phyloP scores from a whole-genome alignment of 2,113 vertebrate species.

The Ammodramus savannarum region DNA sequence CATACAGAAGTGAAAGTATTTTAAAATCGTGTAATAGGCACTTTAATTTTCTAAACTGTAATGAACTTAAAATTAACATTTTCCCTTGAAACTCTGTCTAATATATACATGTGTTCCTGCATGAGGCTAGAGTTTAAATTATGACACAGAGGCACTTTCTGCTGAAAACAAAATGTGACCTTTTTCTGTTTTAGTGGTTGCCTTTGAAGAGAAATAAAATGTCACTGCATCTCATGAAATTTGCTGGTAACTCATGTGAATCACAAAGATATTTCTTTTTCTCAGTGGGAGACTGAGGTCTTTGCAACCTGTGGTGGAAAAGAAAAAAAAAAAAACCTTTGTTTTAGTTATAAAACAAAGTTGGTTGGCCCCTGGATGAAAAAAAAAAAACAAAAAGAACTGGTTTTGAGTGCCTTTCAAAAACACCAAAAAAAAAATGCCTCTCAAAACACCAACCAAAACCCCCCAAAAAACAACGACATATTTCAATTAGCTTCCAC shows the following conservation, averaged over 20 bases:
- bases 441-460: neutral
- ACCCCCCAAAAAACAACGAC: neutral
- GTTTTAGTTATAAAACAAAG: neutral
- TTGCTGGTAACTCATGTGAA: neutral
- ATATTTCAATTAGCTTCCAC: neutral
- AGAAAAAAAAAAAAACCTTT: neutral
- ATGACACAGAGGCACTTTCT: neutral
- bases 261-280: neutral
- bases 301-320: neutral
- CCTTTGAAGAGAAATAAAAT: constrained; percentile 30
- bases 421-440: neutral
- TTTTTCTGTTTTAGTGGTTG: constrained; percentile 14
- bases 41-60: neutral
- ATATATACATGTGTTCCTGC: neutral
- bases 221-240: neutral
- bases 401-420: neutral
- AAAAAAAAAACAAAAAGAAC: neutral
- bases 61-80: neutral
- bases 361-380: neutral
- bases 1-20: neutral
- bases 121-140: neutral
- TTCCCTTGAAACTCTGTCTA: neutral
- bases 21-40: neutral
- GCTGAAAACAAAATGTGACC: neutral
- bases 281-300: neutral